Evolutionary conservation across 1,140 invertebrate species (phyloP), one percentile per base, ranked within the genome.

Genomic region (Drosophila yakuba): DNA sequence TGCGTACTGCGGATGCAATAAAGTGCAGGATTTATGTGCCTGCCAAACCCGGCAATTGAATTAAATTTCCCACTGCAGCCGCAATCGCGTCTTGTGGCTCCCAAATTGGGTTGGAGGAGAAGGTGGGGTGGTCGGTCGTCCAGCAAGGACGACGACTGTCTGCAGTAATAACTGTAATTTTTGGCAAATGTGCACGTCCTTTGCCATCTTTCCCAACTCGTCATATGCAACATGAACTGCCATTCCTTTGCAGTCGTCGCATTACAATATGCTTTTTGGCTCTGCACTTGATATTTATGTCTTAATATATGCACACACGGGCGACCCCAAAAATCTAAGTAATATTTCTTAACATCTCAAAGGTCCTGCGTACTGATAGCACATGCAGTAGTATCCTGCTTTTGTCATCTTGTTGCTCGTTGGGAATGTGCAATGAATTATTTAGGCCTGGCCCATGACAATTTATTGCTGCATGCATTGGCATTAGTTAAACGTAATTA

Each of bases 151-250:
- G 75, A 78, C 73, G 50, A 78, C 82, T 86, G 83, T 83, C 83
- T 88, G 83, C 83, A 88, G 83, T 88, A 88, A 88, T 88, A 88
- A 88, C 83, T 88, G 84, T 88, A 88, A 88, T 88, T 89, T 88
- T 88, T 88, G 83, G 83, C 83, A 88, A 88, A 88, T 80, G 79
- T 67, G 71, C 76, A 68, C 74, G 41, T 52, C 54, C 44, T 38
- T 61, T 41, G 11, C 14, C 36, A 25, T 62, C 57, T 6, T 36
- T 14, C 39, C 50, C 44, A 57, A 41, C 66, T 85, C 61, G 61
- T 79, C 80, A 82, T 77, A 66, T 50, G 50, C 41, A 55, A 60
- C 60, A 59, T 23, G 54, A 25, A 43, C 17, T 10, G 11, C 38
- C 10, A 15, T 45, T 25, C 41, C 14, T 44, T 28, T 35, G 35